phyloP scores from a whole-genome alignment of 1,140 invertebrate species.

The Ceratina calcarata region DNA sequence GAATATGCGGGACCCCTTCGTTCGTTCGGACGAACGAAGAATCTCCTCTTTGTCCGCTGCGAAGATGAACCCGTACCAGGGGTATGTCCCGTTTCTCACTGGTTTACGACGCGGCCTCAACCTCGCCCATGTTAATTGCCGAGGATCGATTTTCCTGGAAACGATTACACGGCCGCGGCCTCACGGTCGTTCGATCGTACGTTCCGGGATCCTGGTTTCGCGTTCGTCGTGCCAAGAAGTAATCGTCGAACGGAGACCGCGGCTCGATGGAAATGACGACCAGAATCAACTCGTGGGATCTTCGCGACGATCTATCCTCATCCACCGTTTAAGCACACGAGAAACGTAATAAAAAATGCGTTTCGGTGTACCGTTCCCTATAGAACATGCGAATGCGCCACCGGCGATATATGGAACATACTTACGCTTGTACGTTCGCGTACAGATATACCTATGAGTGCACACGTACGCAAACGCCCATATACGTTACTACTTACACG shows the following conservation, averaged over 20 bases:
- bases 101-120: constrained; percentile 29
- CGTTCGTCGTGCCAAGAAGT: not conserved
- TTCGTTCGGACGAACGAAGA: not conserved
- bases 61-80: constrained; percentile 1
- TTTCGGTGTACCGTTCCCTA: not conserved
- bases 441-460: not conserved
- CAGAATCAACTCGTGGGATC: no score
- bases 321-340: no score
- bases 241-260: constrained; percentile 4
- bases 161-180: constrained; percentile 42
- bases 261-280: no score
- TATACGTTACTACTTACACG: not conserved
- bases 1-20: not conserved
- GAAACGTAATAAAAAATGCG: constrained; percentile 11
- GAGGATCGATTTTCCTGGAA: constrained; percentile 43
- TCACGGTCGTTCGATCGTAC: constrained; percentile 39
- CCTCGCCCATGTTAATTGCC: constrained; percentile 52
- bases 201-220: constrained; percentile 16
- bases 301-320: no score
- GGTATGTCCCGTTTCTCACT: not conserved
- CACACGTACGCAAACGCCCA: not conserved
- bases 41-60: not conserved
- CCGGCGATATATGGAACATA: not conserved
- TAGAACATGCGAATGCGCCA: not conserved
- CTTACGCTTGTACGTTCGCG: no score